A percentile compares a stretch with the other conserved stretches of the same genome.
phyloP scores from a whole-genome alignment of 2,113 vertebrate genomes.

The Hystrix brachyura region DNA sequence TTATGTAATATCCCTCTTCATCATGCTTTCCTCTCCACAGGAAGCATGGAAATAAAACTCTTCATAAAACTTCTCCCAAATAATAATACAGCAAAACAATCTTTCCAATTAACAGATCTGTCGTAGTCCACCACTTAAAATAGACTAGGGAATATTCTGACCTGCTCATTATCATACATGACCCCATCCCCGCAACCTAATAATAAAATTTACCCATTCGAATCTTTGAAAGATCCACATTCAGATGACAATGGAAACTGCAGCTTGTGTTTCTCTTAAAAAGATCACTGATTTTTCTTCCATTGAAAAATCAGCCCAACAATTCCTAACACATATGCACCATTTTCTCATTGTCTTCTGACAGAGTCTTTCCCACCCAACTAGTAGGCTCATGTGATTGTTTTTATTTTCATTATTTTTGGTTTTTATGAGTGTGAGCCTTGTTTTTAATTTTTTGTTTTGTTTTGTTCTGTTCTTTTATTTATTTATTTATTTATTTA shows the following conservation, averaged over 20 bases:
- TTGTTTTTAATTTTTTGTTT: too few species aligned
- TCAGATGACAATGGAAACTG: not conserved
- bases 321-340: not conserved
- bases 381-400: too few species aligned
- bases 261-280: not conserved
- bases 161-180: not conserved
- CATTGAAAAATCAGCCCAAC: not conserved
- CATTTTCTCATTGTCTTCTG: not conserved
- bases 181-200: accelerated
- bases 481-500: too few species aligned
- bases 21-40: not conserved
- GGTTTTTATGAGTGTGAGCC: too few species aligned
- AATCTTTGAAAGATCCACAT: not conserved
- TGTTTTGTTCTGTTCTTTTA: too few species aligned
- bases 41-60: not conserved
- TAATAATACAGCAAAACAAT: not conserved
- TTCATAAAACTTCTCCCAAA: not conserved
- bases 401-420: too few species aligned
- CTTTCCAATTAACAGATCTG: not conserved
- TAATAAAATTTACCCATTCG: not conserved
- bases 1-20: not conserved
- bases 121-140: not conserved
- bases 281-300: not conserved
- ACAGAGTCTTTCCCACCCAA: not conserved
- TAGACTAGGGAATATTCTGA: not conserved